A percentile compares a stretch with the other conserved stretches of the same genome.
phyloP scores from a whole-genome alignment of 2,797 vertebrate genomes.

The Meriones psammophilus region DNA sequence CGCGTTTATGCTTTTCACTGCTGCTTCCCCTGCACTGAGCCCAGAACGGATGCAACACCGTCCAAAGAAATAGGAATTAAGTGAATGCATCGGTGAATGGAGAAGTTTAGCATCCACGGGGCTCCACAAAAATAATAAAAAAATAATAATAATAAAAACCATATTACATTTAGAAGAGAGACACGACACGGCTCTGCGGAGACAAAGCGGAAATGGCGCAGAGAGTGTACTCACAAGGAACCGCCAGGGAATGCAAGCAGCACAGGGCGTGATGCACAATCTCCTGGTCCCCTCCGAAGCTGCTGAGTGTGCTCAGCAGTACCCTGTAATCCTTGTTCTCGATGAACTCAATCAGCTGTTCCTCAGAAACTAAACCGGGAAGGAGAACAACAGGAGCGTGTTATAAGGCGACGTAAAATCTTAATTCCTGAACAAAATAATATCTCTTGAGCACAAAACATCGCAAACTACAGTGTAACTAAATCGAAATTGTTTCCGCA shows the following conservation, averaged over 20 bases:
- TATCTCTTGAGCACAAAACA: neutral
- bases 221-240: slow-evolving; percentile 90
- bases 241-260: slow-evolving; percentile 93
- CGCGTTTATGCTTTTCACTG: neutral
- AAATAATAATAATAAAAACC: slow-evolving; percentile 32
- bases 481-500: neutral
- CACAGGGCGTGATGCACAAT: slow-evolving; percentile 92
- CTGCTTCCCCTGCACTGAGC: neutral
- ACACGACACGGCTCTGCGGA: neutral
- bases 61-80: neutral
- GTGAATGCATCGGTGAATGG: neutral
- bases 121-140: neutral
- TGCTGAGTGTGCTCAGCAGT: slow-evolving; percentile 91
- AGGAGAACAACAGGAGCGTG: slow-evolving; percentile 65
- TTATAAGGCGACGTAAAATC: neutral
- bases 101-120: neutral
- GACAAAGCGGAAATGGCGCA: neutral
- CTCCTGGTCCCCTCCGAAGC: slow-evolving; percentile 91
- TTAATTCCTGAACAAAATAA: slow-evolving; percentile 33
- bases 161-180: slow-evolving; percentile 20
- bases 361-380: slow-evolving; percentile 92
- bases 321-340: slow-evolving; percentile 95
- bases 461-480: neutral
- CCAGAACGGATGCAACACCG: neutral
- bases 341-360: slow-evolving; percentile 95